phyloP scores from a whole-genome alignment of 2,888 invertebrate genomes.

The Scaptodrosophila latifasciaeformis region DNA sequence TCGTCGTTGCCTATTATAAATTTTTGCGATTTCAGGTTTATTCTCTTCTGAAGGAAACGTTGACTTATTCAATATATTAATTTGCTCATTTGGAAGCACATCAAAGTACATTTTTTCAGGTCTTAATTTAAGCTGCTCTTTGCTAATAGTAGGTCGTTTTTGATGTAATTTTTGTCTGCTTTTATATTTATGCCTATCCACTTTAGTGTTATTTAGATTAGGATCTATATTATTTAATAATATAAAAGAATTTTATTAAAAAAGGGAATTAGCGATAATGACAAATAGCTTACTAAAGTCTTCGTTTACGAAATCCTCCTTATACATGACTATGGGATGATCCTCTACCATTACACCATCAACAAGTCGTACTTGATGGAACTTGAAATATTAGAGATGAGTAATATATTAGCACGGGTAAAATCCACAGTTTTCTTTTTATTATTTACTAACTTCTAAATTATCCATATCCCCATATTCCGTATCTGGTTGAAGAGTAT shows the following conservation, averaged over 20 bases:
- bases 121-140: conserved; percentile 39
- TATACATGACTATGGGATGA: conserved; percentile 71
- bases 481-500: conserved; percentile 33
- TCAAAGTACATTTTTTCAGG: conserved; percentile 68
- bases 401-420: not conserved
- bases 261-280: not conserved
- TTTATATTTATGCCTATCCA: no score
- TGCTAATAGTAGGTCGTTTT: conserved; percentile 22
- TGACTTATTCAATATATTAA: no score
- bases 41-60: conserved; percentile 29
- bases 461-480: conserved; percentile 58
- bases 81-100: conserved; percentile 58
- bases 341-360: conserved; percentile 59
- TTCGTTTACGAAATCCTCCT: conserved; percentile 72
- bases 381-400: conserved; percentile 36
- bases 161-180: no score
- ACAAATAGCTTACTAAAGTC: conserved; percentile 63
- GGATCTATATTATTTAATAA: no score
- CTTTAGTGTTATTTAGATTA: no score
- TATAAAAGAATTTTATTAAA: no score
- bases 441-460: conserved; percentile 56
- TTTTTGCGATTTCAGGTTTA: conserved; percentile 40
- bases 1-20: conserved; percentile 58
- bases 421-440: conserved; percentile 2
- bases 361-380: conserved; percentile 57